These are phyloP conservation scores for Psittacula echo DNA, from an alignment of 2,797 vertebrate species.

Conservation along the genomic window DNA sequence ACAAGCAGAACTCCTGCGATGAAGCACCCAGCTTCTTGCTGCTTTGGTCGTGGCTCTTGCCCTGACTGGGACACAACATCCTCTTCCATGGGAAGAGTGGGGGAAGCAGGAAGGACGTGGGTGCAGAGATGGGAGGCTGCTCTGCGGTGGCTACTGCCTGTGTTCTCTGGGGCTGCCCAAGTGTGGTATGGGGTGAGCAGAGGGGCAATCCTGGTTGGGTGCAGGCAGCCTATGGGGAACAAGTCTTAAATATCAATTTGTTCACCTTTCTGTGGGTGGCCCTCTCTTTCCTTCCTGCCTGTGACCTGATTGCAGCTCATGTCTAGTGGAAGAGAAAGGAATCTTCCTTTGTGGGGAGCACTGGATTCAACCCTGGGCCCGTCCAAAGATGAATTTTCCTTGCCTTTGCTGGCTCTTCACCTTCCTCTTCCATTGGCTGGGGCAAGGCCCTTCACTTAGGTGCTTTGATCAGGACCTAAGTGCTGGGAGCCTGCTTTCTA, in stretches of 20 bases:
- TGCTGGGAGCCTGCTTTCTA: neutral
- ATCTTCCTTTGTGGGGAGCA: neutral
- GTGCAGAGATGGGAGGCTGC: neutral
- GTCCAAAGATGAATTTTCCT: neutral
- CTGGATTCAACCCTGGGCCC: fast-evolving
- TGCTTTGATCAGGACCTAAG: neutral
- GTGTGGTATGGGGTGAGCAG: neutral
- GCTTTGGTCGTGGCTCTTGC: neutral
- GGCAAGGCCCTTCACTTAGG: neutral
- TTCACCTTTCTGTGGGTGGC: neutral
- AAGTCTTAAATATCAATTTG: neutral
- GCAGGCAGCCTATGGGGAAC: neutral
- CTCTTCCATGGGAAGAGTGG: neutral
- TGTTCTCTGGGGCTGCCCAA: fast-evolving
- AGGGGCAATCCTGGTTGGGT: neutral
- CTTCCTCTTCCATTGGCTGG: neutral
- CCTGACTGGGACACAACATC: neutral
- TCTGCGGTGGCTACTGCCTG: neutral
- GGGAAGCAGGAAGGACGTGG: neutral
- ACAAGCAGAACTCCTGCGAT: neutral
- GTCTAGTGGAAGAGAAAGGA: neutral
- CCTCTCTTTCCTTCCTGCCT: neutral
- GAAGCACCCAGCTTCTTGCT: neutral
- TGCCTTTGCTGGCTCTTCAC: neutral
- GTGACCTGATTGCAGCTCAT: neutral